These are phyloP conservation scores for Rallus crepitans DNA, from an alignment of 2,797 vertebrate species.

Conservation along the genomic window DNA sequence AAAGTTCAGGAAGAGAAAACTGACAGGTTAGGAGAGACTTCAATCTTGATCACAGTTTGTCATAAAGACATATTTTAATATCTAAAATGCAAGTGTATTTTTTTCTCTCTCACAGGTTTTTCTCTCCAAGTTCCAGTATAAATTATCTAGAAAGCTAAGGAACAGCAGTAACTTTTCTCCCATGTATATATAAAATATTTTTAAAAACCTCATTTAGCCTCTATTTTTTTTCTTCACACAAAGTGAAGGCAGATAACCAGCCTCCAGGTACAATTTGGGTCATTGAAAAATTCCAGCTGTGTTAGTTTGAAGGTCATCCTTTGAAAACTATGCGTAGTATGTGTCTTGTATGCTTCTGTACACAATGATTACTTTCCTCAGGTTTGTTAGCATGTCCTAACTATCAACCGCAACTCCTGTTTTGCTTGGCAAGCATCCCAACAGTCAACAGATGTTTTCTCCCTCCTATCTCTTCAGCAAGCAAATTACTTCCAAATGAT, in stretches of 20 bases:
- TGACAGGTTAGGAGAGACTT: background rate
- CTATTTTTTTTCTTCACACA: background rate
- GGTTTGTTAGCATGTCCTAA: conserved; percentile 40
- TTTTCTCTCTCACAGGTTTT: background rate
- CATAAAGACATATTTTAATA: background rate
- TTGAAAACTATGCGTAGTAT: conserved; percentile 32
- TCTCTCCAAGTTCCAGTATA: background rate
- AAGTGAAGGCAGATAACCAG: background rate
- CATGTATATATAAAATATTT: background rate
- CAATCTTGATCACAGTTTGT: background rate
- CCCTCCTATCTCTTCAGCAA: background rate
- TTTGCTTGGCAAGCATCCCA: conserved; percentile 42
- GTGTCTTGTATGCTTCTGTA: background rate
- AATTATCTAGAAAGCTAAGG: background rate
- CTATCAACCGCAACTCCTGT: conserved; percentile 21
- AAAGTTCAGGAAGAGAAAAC: background rate
- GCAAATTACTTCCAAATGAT: conserved; percentile 26
- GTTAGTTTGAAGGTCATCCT: background rate
- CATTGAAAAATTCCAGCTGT: conserved; percentile 10
- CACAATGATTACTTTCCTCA: conserved; percentile 25
- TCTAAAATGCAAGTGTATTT: background rate
- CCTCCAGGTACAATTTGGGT: background rate
- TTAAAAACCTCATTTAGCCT: background rate
- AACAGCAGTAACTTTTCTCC: background rate
- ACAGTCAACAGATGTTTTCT: conserved; percentile 44